A percentile compares a stretch with the other conserved stretches of the same genome.
phyloP scores from a whole-genome alignment of 2,113 vertebrate genomes.

The Menidia beryllina region DNA sequence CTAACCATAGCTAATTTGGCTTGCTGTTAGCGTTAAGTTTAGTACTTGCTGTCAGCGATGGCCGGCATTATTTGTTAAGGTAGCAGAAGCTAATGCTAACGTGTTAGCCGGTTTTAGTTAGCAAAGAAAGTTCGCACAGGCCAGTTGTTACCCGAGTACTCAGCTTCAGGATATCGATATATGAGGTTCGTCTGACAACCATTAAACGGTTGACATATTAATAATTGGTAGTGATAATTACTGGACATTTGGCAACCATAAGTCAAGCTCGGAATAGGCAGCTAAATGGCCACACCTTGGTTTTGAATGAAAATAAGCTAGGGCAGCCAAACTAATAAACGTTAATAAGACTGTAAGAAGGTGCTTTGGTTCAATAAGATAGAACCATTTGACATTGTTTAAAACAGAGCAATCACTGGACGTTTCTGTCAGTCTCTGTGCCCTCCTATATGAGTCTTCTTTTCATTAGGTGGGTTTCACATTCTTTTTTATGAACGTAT shows the following conservation, averaged over 20 bases:
- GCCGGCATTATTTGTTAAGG: constrained; percentile 68
- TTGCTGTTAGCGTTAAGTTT: constrained; percentile 69
- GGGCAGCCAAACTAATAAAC: constrained; percentile 42
- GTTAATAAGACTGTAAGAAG: constrained; percentile 1
- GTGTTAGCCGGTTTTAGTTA: constrained; percentile 45
- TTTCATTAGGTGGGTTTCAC: constrained; percentile 7
- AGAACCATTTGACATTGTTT: not conserved
- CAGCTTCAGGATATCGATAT: constrained; percentile 29
- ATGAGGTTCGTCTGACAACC: constrained; percentile 17
- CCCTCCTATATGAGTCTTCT: not conserved
- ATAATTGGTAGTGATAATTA: constrained; percentile 4
- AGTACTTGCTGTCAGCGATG: constrained; percentile 67
- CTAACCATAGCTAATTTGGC: constrained; percentile 52
- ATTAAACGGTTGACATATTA: constrained; percentile 7
- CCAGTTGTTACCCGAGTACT: constrained; percentile 40
- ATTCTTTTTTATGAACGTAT: constrained; percentile 6
- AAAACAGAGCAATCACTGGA: not conserved
- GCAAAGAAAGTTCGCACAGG: constrained; percentile 63
- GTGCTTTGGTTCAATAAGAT: constrained; percentile 1
- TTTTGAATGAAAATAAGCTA: constrained; percentile 71
- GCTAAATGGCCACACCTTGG: constrained; percentile 79
- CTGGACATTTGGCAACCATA: constrained; percentile 22
- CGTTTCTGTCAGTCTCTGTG: constrained; percentile 4
- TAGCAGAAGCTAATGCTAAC: constrained; percentile 60
- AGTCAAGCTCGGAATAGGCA: constrained; percentile 53